Evolutionary conservation across 2,888 invertebrate genomes (phyloP).

Genomic region (Dryadula phaetusa): DNA sequence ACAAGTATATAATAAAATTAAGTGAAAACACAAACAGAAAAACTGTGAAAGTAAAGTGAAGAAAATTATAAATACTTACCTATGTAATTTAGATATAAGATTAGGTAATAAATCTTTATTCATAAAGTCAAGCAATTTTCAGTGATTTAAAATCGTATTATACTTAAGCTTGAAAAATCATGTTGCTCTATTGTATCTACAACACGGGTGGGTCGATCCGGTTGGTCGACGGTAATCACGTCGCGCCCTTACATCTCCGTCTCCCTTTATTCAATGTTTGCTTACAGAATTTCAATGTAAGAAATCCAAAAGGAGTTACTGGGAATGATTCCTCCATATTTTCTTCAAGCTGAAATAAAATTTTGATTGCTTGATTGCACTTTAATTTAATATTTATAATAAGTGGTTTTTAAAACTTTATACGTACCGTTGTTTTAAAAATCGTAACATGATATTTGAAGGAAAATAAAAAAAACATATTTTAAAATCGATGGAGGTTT

Average conservation of each 20-base stretch:
- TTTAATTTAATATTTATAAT: not conserved
- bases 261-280: conserved; percentile 55
- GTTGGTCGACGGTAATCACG: conserved; percentile 72
- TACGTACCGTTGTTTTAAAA: not conserved
- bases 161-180: conserved; percentile 27
- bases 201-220: conserved; percentile 64
- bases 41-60: too few relatives aligned
- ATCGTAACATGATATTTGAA: not conserved
- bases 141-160: not conserved
- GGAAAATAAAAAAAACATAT: not conserved
- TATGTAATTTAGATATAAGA: too few relatives aligned
- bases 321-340: conserved; percentile 19
- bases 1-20: too few relatives aligned
- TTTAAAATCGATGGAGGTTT: too few relatives aligned
- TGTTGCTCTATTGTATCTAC: conserved; percentile 21
- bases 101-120: not conserved
- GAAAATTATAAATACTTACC: too few relatives aligned
- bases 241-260: conserved; percentile 73
- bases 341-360: not conserved
- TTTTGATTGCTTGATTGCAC: not conserved
- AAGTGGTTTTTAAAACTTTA: not conserved
- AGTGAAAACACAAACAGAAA: too few relatives aligned
- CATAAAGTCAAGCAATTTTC: not conserved
- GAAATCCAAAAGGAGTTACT: conserved; percentile 55
- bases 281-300: conserved; percentile 66